Base-by-base conservation (phyloP, 2,113 vertebrate species). In the Tachuris rubrigastra region DNA sequence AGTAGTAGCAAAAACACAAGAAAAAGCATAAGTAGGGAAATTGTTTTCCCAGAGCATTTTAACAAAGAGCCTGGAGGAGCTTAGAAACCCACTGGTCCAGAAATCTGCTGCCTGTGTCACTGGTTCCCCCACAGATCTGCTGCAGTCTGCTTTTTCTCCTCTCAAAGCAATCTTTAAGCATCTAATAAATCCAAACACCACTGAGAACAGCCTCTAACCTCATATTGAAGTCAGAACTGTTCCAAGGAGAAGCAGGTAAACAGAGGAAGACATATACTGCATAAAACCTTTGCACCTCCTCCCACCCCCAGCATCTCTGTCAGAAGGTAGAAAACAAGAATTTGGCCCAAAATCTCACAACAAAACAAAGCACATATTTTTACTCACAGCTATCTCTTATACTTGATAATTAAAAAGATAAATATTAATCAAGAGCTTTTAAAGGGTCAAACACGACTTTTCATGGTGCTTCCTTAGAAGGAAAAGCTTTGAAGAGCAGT, bases 81-180 rank as follows among this genome's bases (percentile, higher is more conserved):
- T 69, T 8, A 33, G 31, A 63, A 62, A 62, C 41, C 28, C 66
- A 55, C 18, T 4, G 72, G 46, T 21, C 35, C 47, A 78, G 27
- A 58, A 80, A 86, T 37, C 12, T 53, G 59, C 59, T 62, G 33
- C 41, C 49, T 33, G 14, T 25, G 20, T 53, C 59, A 35, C 31
- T 31, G 52, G 56, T 68, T 83, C n/a, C 37, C 28, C 49, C 18
- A 13, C 10, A 62, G 46, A 85, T 76, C 22, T 88, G 59, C 35
- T 86, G 63, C 37, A 67, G 9, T 30, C 33, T 73, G 52, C 46
- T 46, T 74, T 52, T 30, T 63, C 37, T 86, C 17, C 30, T 84
- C 85, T 62, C 56, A 90, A 35, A 92, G 69, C 60, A 87, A 63
- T 60, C 16, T 67, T 81, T 82, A 78, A 78, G 44, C 49, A 76